phyloP scores from a whole-genome alignment of 2,888 invertebrate genomes.

The Morpho deidamia region DNA sequence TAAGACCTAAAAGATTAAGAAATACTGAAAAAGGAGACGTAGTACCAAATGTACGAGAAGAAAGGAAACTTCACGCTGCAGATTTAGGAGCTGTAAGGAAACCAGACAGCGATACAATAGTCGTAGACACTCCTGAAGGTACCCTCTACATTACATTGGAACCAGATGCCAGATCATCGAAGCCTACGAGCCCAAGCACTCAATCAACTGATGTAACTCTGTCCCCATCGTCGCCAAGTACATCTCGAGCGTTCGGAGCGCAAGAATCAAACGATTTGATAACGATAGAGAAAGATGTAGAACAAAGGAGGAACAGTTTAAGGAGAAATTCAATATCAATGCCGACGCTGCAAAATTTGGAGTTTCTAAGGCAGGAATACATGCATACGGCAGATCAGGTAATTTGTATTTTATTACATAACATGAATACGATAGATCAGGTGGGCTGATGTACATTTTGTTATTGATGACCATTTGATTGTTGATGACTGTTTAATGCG shows the following conservation, averaged over 20 bases:
- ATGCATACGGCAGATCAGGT: constrained; percentile 53
- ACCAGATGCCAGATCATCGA: constrained; percentile 46
- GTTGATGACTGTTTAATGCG: no score
- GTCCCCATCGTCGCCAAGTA: constrained; percentile 36
- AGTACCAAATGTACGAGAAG: constrained; percentile 26
- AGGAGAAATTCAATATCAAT: constrained; percentile 86
- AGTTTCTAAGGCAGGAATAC: constrained; percentile 69
- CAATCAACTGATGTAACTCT: constrained; percentile 42
- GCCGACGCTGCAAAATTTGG: constrained; percentile 84
- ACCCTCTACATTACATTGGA: constrained; percentile 67
- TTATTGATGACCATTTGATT: no score
- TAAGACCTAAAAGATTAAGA: constrained; percentile 38
- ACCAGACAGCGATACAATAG: constrained; percentile 65
- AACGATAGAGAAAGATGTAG: constrained; percentile 42
- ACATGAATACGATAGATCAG: constrained; percentile 42
- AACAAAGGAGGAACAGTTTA: constrained; percentile 50
- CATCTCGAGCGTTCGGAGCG: constrained; percentile 48
- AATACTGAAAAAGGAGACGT: constrained; percentile 36
- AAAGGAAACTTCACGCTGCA: constrained; percentile 45
- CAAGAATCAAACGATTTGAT: constrained; percentile 50
- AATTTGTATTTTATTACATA: constrained; percentile 29
- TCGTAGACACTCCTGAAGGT: constrained; percentile 69
- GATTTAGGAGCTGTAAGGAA: constrained; percentile 60
- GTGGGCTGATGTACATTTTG: constrained; percentile 39
- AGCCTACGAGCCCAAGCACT: constrained; percentile 40